Conservation (phyloP, 2,888 invertebrate genomes). For the Coenonympha arcania region DNA sequence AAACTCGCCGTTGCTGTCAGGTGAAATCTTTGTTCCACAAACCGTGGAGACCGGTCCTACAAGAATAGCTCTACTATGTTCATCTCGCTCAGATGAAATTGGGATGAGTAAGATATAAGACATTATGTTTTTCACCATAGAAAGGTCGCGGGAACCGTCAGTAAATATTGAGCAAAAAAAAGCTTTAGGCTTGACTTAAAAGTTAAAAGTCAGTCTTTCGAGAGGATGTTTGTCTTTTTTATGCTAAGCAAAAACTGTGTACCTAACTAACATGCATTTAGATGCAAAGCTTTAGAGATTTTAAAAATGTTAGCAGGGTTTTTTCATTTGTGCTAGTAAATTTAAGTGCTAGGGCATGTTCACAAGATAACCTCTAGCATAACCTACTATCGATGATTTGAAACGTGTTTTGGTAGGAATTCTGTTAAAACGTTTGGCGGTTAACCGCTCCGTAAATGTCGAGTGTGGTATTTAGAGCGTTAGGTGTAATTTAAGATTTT, state of each 20-base stretch:
- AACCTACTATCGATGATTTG: too few species aligned
- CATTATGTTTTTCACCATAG: neutral
- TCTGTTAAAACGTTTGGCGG: constrained; percentile 11
- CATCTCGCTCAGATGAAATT: constrained; percentile 10
- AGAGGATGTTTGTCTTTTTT: constrained; percentile 8
- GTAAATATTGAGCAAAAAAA: constrained; percentile 7
- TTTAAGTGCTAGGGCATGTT: neutral
- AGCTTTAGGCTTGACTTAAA: neutral
- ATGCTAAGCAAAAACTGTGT: neutral
- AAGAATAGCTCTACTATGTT: constrained; percentile 16
- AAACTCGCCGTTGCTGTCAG: constrained; percentile 39
- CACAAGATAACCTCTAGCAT: neutral
- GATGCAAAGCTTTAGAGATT: neutral
- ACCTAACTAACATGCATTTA: too few species aligned
- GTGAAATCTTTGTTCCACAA: constrained; percentile 59
- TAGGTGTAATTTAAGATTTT: constrained; percentile 1
- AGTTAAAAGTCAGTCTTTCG: too few species aligned
- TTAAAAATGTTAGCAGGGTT: neutral
- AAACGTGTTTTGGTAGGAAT: neutral
- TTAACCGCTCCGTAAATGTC: constrained; percentile 15
- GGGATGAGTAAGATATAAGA: constrained; percentile 10
- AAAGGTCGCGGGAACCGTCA: constrained; percentile 1
- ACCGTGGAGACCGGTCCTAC: constrained; percentile 47
- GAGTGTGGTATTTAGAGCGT: constrained; percentile 20
- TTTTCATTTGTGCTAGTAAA: neutral